phyloP scores from a whole-genome alignment of 1,140 invertebrate genomes.

The Eciton burchellii region DNA sequence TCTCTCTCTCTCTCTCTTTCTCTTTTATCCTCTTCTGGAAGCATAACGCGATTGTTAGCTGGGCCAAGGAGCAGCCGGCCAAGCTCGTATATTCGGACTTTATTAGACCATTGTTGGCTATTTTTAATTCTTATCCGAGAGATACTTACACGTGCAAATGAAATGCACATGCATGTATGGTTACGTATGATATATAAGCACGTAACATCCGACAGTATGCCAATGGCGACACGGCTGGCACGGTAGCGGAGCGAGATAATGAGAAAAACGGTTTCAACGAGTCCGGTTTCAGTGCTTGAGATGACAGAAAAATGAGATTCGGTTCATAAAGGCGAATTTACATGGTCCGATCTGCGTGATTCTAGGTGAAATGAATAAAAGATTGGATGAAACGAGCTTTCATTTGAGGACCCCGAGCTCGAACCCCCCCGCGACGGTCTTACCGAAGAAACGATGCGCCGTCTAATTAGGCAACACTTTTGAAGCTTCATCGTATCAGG shows the following conservation, averaged over 20 bases:
- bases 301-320: constrained; percentile 11
- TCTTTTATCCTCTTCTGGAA: not conserved
- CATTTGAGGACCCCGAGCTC: not conserved
- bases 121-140: constrained; percentile 23
- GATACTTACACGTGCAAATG: not conserved
- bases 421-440: not conserved
- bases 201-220: constrained; percentile 33
- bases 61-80: not conserved
- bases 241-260: constrained; percentile 56
- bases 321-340: constrained; percentile 34
- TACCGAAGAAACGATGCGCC: not conserved
- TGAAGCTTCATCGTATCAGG: too few species aligned
- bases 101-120: constrained; percentile 5
- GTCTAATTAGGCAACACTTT: not conserved
- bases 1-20: constrained; percentile 2
- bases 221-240: constrained; percentile 57
- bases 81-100: constrained; percentile 2
- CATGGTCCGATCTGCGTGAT: constrained; percentile 23
- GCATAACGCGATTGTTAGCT: not conserved
- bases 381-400: constrained; percentile 21
- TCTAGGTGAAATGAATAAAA: not conserved
- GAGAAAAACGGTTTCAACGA: constrained; percentile 60
- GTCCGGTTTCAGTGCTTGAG: constrained; percentile 22
- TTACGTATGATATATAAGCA: constrained; percentile 8
- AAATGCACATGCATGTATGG: not conserved